Conservation (phyloP, 1,140 invertebrate genomes). For the Agrilus planipennis region DNA sequence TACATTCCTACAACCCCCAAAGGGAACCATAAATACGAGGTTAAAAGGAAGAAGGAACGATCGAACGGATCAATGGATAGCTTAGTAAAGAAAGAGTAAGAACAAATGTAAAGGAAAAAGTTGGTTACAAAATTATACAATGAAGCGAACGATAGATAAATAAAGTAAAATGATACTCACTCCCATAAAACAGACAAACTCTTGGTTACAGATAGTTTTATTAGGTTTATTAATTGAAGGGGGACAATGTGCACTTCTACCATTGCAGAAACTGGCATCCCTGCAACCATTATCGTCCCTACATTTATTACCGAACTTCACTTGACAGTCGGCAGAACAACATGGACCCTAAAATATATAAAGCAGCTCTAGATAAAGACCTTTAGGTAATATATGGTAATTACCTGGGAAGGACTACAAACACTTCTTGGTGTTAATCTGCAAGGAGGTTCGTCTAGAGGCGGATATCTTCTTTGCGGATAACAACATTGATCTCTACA, state of each 20-base stretch:
- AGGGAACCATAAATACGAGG: too few relatives aligned
- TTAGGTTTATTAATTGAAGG: constrained; percentile 87
- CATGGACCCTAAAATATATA: constrained; percentile 74
- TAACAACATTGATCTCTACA: constrained; percentile 90
- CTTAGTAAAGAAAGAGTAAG: too few relatives aligned
- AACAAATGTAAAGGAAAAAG: not conserved
- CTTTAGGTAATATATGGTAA: not conserved
- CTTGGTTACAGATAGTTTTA: constrained; percentile 87
- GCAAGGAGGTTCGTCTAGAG: constrained; percentile 66
- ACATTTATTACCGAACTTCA: constrained; percentile 79
- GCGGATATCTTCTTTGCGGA: constrained; percentile 70
- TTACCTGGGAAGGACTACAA: constrained; percentile 73
- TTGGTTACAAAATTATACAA: not conserved
- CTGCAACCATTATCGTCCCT: constrained; percentile 89
- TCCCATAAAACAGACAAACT: constrained; percentile 90
- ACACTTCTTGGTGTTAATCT: constrained; percentile 62
- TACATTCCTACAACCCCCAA: constrained; percentile 75
- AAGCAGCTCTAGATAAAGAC: not conserved
- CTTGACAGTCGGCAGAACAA: constrained; percentile 77
- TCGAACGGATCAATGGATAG: too few relatives aligned
- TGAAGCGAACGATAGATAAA: not conserved
- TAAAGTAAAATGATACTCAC: constrained; percentile 40
- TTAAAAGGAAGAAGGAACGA: too few relatives aligned
- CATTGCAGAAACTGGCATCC: constrained; percentile 82
- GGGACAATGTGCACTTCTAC: constrained; percentile 70